Conservation (phyloP, 2,888 invertebrate genomes). For the Liopterus haemorrhoidalis region DNA sequence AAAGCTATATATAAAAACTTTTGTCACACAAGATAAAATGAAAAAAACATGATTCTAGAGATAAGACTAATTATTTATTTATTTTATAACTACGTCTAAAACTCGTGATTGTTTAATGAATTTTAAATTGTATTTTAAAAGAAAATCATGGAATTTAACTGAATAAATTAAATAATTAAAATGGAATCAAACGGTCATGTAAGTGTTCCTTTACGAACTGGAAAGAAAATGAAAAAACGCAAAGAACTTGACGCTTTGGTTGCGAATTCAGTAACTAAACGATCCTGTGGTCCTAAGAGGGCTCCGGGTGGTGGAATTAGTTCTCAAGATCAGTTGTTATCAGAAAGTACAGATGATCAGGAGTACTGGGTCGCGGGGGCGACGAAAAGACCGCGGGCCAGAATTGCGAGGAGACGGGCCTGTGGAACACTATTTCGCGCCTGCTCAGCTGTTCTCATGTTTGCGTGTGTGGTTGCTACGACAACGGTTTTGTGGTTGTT, state of each 20-base stretch:
- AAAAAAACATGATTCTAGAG: too few relatives aligned
- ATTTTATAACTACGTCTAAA: too few relatives aligned
- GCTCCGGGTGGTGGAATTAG: slow-evolving; percentile 45
- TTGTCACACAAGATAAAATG: too few relatives aligned
- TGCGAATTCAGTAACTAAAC: slow-evolving; percentile 47
- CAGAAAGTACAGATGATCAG: slow-evolving; percentile 57
- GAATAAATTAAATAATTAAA: slow-evolving; percentile 35
- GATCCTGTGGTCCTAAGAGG: slow-evolving; percentile 39
- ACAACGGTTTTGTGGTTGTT: slow-evolving; percentile 63
- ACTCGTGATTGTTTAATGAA: too few relatives aligned
- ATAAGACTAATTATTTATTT: too few relatives aligned
- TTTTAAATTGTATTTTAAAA: too few relatives aligned
- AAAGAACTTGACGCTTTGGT: slow-evolving; percentile 70
- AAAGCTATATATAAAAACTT: too few relatives aligned
- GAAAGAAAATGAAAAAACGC: slow-evolving; percentile 72
- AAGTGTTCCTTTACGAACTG: slow-evolving; percentile 55
- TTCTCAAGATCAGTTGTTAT: slow-evolving; percentile 57
- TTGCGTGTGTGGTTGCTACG: slow-evolving; percentile 59
- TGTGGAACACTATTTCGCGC: slow-evolving; percentile 51
- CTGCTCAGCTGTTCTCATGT: slow-evolving; percentile 56
- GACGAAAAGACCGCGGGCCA: slow-evolving; percentile 32
- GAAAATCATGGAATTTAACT: too few relatives aligned
- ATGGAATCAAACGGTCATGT: slow-evolving; percentile 60
- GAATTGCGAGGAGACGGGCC: slow-evolving; percentile 36
- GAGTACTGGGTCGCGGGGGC: slow-evolving; percentile 39